Conservation (phyloP, 2,888 invertebrate genomes). For the Hyles lineata region DNA sequence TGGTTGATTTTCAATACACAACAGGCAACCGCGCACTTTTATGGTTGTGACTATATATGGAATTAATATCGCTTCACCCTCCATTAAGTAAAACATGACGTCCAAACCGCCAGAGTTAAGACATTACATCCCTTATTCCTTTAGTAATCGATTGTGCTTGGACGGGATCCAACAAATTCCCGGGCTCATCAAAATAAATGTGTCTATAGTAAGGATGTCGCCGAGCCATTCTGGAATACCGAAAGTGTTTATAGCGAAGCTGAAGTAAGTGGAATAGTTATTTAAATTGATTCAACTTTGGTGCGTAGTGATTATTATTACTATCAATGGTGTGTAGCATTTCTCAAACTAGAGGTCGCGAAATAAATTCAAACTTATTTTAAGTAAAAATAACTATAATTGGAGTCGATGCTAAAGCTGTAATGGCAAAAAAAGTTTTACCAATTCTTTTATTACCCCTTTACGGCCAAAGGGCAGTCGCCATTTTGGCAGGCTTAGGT, state of each 20-base stretch:
- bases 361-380: no score
- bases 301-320: neutral
- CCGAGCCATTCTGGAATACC: conserved; percentile 4
- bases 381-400: no score
- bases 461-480: no score
- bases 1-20: no score
- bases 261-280: conserved; percentile 4
- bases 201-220: conserved; percentile 43
- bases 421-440: no score
- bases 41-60: neutral
- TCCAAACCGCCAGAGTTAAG: conserved; percentile 28
- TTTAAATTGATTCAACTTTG: neutral
- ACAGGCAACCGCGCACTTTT: no score
- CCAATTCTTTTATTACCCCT: no score
- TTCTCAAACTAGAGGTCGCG: no score
- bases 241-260: neutral
- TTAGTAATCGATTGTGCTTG: conserved; percentile 61
- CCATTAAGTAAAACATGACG: neutral
- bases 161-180: conserved; percentile 56
- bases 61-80: neutral
- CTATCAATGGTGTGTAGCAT: no score
- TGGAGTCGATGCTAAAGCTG: no score
- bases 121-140: conserved; percentile 27
- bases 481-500: no score
- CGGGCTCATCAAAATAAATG: conserved; percentile 61